Base-by-base conservation (phyloP, 2,888 invertebrate species). In the Drosophila macrospina region DNA sequence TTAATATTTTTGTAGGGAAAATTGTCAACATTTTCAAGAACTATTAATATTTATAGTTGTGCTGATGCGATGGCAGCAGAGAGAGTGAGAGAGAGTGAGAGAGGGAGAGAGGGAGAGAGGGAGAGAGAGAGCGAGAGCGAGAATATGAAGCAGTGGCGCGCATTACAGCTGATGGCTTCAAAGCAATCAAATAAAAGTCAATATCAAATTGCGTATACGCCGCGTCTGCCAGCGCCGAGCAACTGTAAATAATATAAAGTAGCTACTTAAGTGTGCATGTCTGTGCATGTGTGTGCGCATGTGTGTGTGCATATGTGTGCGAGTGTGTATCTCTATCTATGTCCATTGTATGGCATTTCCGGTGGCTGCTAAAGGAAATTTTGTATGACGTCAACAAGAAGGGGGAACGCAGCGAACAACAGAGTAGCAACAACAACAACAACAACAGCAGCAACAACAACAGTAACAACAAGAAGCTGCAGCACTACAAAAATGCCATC, bases 301-400 rank as follows among this genome's bases (percentile, higher is more conserved):
- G 16, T 59, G 20, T 51, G 52, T 24, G 13, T 42, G 15, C n/a
- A n/a, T n/a, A n/a, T 60, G 57, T 39, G 16, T 59, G 20, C 47
- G 52, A 24, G 13, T 42, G 15, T 52, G 42, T 48, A 16, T 41
- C 11, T 54, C 26, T 51, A 56, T 44, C 56, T 62, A 36, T 50
- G 45, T 32, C 68, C 70, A 85, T 87, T 83, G 82, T 85, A 51
- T 48, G 74, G 79, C 67, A 87, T 87, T 85, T 83, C 82, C 82
- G 82, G 82, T 82, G 74, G 64, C 74, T 34, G 64, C 62, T 60
- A 64, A 73, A 85, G 86, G 82, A 87, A 85, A 87, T 78, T 87
- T 87, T 20, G 71, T 81, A 85, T 87, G 88, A 87, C 80, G 63
- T 86, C 86, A 83, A 77, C 68, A 48, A 54, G 48, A 55, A 75